Percentiles rank a stretch among this genome's conserved stretches.
Evolutionary conservation across 2,113 vertebrate genomes (phyloP).

Genomic region (Oncorhynchus nerka): DNA sequence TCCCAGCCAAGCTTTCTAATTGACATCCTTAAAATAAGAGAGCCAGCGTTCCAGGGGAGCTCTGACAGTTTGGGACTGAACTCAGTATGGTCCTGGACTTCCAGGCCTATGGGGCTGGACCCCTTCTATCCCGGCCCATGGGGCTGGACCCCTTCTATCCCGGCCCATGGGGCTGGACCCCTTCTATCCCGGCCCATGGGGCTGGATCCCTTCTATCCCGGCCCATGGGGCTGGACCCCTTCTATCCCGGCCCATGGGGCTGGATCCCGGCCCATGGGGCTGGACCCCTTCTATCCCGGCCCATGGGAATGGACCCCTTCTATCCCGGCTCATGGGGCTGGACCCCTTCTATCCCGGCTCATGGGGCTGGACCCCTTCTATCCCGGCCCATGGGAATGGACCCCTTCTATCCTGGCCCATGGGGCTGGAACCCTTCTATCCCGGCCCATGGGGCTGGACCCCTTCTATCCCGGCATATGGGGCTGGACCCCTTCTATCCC

Average conservation of each 20-base stretch:
- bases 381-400: no score
- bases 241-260: not conserved
- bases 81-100: not conserved
- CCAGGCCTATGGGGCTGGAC: not conserved
- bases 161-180: no score
- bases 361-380: not conserved
- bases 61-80: not conserved
- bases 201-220: no score
- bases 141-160: no score
- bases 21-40: constrained; percentile 31
- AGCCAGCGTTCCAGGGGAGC: constrained; percentile 7
- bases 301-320: not conserved
- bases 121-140: no score
- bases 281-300: not conserved
- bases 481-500: no score
- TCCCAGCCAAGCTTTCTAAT: constrained; percentile 47
- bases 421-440: not conserved
- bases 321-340: not conserved
- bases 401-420: no score
- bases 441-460: no score
- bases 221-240: not conserved
- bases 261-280: not conserved
- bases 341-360: no score
- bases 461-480: no score
- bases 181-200: no score